Evolutionary conservation across 1,140 invertebrate species (phyloP).

Genomic region (Calycopis cecrops): DNA sequence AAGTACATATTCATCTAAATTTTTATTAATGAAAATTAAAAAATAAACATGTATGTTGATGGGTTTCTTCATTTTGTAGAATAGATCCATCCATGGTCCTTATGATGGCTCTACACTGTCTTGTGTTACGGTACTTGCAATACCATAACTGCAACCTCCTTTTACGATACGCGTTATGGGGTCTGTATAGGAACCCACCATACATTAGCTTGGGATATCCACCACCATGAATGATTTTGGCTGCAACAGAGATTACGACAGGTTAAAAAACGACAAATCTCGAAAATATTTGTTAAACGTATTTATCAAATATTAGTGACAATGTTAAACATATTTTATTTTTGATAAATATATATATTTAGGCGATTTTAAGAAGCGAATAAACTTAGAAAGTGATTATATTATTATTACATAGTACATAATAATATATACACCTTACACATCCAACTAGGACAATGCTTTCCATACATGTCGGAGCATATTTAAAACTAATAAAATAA

Average conservation of each 20-base stretch:
- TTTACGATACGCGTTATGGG: slow-evolving; percentile 43
- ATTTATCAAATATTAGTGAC: too few relatives aligned
- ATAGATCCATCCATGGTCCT: slow-evolving; percentile 37
- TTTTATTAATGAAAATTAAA: slow-evolving; percentile 8
- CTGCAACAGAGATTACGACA: slow-evolving; percentile 24
- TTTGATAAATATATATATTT: too few relatives aligned
- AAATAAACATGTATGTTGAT: slow-evolving; percentile 23
- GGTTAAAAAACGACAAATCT: too few relatives aligned
- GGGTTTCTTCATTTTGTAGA: slow-evolving; percentile 14
- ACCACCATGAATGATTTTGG: slow-evolving; percentile 25
- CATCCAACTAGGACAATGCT: too few relatives aligned
- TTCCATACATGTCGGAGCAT: too few relatives aligned
- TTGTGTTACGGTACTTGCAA: slow-evolving; percentile 37
- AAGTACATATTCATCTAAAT: neutral
- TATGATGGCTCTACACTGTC: slow-evolving; percentile 34
- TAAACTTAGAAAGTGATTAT: too few relatives aligned
- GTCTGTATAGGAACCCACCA: slow-evolving; percentile 37
- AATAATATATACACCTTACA: too few relatives aligned
- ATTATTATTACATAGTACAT: too few relatives aligned
- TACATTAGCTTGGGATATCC: slow-evolving; percentile 41
- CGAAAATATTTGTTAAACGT: too few relatives aligned
- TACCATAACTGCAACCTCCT: slow-evolving; percentile 43
- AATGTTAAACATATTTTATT: too few relatives aligned
- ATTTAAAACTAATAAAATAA: too few relatives aligned
- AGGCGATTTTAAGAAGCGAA: too few relatives aligned